Conservation (phyloP, 2,888 invertebrate species). For the Dexiosoma caninum region DNA sequence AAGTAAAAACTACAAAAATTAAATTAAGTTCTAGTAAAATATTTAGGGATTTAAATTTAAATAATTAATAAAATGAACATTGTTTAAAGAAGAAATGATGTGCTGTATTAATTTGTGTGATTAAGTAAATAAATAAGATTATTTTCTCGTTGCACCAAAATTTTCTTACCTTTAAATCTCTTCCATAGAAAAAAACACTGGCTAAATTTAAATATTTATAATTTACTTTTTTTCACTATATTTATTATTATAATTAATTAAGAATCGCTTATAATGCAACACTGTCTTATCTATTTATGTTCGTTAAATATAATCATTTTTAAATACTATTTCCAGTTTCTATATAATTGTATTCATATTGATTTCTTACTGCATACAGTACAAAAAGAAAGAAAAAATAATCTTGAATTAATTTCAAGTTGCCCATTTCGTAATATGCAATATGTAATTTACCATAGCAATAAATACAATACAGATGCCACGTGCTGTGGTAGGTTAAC, state of each 20-base stretch:
- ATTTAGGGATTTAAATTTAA: no score
- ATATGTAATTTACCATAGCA: constrained; percentile 9
- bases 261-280: constrained; percentile 53
- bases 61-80: no score
- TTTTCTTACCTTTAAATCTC: not conserved
- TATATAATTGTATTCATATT: not conserved
- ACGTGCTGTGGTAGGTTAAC: constrained; percentile 6
- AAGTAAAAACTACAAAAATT: no score
- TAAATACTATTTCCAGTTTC: constrained; percentile 29
- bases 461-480: constrained; percentile 2
- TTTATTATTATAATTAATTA: constrained; percentile 45
- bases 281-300: not conserved
- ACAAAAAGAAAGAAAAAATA: not conserved
- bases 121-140: no score
- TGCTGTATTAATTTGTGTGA: no score
- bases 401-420: constrained; percentile 34
- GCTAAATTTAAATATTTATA: not conserved
- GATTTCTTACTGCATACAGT: constrained; percentile 26
- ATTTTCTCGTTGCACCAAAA: no score
- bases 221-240: constrained; percentile 30
- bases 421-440: not conserved
- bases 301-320: constrained; percentile 14
- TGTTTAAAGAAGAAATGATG: no score
- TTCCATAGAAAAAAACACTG: not conserved
- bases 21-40: no score